These are phyloP conservation scores for Drosophila mercatorum DNA, from an alignment of 2,888 invertebrate genomes.

Conservation along the genomic window DNA sequence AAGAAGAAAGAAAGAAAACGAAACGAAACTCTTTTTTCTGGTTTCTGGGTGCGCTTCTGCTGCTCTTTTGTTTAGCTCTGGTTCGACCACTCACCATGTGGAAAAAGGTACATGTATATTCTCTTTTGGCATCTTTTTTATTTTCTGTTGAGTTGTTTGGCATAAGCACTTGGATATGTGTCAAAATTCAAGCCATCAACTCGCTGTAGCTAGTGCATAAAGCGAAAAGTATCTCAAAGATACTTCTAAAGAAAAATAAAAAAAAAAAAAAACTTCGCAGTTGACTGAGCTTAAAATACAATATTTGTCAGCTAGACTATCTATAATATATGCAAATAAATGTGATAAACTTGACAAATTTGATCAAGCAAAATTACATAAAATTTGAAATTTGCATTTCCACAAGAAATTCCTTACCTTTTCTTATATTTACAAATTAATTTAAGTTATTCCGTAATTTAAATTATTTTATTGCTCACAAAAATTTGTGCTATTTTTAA, in stretches of 20 bases:
- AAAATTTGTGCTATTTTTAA: not conserved
- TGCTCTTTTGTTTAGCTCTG: conserved; percentile 67
- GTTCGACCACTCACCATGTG: conserved; percentile 18
- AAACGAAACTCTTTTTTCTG: conserved; percentile 20
- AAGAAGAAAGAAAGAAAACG: not conserved
- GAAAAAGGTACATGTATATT: conserved; percentile 44
- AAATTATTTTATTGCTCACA: not conserved
- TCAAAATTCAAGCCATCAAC: conserved; percentile 74
- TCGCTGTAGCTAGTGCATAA: conserved; percentile 53
- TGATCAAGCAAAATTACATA: not conserved
- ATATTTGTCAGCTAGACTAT: not conserved
- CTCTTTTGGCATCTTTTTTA: not conserved
- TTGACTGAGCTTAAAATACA: not conserved
- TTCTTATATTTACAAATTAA: not conserved
- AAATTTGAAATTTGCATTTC: not conserved
- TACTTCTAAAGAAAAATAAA: conserved; percentile 39
- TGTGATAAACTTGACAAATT: not conserved
- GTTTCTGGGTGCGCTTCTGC: not conserved
- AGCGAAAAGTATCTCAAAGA: conserved; percentile 39
- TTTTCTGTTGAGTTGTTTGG: conserved; percentile 63
- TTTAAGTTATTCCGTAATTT: not conserved
- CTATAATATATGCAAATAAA: not conserved
- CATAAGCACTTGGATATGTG: conserved; percentile 74
- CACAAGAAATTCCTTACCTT: not conserved
- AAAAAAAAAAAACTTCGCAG: not conserved